These are phyloP conservation scores for Anolis carolinensis DNA, from an alignment of 2,113 vertebrate genomes.

Conservation along the genomic window DNA sequence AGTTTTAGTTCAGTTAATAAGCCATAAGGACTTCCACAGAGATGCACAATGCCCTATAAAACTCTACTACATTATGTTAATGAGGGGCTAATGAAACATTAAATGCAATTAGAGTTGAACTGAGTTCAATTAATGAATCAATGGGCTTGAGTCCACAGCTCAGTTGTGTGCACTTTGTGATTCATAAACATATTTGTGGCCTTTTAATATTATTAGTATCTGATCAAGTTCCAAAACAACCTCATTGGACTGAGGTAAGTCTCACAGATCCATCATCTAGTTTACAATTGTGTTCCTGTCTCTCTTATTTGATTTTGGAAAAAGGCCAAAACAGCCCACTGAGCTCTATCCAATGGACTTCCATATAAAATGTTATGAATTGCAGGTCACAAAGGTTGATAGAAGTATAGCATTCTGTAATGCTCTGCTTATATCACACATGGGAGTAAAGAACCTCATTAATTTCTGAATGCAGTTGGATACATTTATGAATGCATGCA, in stretches of 20 bases:
- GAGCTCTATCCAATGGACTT: not conserved
- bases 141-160: constrained; percentile 10
- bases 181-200: constrained; percentile 25
- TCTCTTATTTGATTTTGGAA: constrained; percentile 18
- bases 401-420: not conserved
- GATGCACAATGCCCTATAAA: constrained; percentile 10
- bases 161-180: constrained; percentile 6
- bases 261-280: not conserved
- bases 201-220: not conserved
- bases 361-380: not conserved
- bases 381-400: not conserved
- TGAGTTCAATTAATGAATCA: constrained; percentile 34
- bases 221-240: constrained; percentile 32
- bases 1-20: constrained; percentile 4
- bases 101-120: constrained; percentile 9
- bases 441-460: constrained; percentile 1
- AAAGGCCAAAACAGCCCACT: not conserved
- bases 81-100: constrained; percentile 21
- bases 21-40: constrained; percentile 7
- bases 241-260: not conserved
- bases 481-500: not conserved
- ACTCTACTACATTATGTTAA: constrained; percentile 10
- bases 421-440: not conserved
- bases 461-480: constrained; percentile 1
- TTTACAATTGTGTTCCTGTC: constrained; percentile 30